Percentiles rank a stretch among this genome's conserved stretches.
phyloP scores from a whole-genome alignment of 2,888 invertebrate genomes.

The Himalopsyche tibetana region DNA sequence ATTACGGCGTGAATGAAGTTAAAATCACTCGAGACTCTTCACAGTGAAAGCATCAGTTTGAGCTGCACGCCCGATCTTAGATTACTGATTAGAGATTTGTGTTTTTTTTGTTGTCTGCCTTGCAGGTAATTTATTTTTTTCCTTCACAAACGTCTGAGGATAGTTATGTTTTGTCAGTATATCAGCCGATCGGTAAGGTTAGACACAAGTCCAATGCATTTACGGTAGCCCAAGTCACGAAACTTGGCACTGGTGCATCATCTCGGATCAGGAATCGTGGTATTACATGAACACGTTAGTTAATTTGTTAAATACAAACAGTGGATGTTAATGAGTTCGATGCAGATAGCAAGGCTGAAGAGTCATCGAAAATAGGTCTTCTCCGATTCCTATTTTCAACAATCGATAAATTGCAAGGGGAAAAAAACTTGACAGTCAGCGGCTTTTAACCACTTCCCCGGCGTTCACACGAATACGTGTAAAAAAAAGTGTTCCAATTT shows the following conservation, averaged over 20 bases:
- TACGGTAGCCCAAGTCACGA: conserved; percentile 60
- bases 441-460: too few species aligned
- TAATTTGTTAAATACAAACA: background rate
- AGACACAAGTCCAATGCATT: conserved; percentile 48
- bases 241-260: conserved; percentile 47
- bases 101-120: conserved; percentile 50
- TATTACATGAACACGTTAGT: conserved; percentile 32
- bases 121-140: conserved; percentile 62
- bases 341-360: too few species aligned
- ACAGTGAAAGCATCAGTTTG: background rate
- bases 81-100: conserved; percentile 47
- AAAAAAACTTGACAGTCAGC: too few species aligned
- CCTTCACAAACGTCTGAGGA: conserved; percentile 56
- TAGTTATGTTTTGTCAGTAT: conserved; percentile 62
- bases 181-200: conserved; percentile 53
- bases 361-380: too few species aligned
- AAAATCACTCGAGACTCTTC: conserved; percentile 23
- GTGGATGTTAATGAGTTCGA: background rate
- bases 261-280: conserved; percentile 9
- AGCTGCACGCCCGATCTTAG: conserved; percentile 49
- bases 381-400: too few species aligned
- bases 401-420: too few species aligned
- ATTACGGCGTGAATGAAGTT: conserved; percentile 1
- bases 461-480: too few species aligned
- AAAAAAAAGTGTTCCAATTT: too few species aligned